Evolutionary conservation across 64 coral and sea anemone genomes (phyloP), one percentile per base, ranked within the genome.

Genomic region (Actinia tenebrosa): DNA sequence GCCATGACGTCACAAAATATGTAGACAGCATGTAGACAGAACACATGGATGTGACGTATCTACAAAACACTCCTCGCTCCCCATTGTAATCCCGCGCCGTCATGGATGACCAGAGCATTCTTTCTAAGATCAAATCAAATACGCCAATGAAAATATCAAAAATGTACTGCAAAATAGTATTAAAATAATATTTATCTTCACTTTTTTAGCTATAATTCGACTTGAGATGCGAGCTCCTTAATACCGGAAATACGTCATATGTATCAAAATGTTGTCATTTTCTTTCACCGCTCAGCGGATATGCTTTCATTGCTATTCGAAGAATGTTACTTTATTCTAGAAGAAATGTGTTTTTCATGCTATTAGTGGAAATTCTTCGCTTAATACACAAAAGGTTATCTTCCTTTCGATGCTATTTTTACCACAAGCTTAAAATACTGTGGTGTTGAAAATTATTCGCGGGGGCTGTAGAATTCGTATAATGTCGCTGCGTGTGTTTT

Each of bases 351-450:
- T 37, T 37, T 81, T 20, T 81, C 18, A 23, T 81, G 50, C 19
- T 81, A 50, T 81, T n/a, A 16, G 79, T 81, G 79, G 79, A 81
- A 81, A 81, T 81, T 50, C 79, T 81, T 79, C 77, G 26, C 77
- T 44, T 79, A 4, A 43, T 79, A 44, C 45, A 3, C 16, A 5
- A 37, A 52, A 81, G 79, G 79, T 53, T 53, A 50, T 81, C 79
- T 81, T 81, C 79, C 79, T 81, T 44, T 50, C 22, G 50, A 9
- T 50, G 43, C 79, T 81, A 81, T 81, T 75, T 75, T 75, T 75
- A 42, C 25, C 25, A 30, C 7, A 30, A 75, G 23, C 69, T 42
- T 75, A 75, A 42, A 75, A 75, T 75, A 75, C 26, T 75, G 69
- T 75, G 69, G 69, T 42, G 69, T 22, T 30, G 42, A 1, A 75